These are phyloP conservation scores for Ophonus ardosiacus DNA, from an alignment of 2,888 invertebrate species.

Conservation along the genomic window DNA sequence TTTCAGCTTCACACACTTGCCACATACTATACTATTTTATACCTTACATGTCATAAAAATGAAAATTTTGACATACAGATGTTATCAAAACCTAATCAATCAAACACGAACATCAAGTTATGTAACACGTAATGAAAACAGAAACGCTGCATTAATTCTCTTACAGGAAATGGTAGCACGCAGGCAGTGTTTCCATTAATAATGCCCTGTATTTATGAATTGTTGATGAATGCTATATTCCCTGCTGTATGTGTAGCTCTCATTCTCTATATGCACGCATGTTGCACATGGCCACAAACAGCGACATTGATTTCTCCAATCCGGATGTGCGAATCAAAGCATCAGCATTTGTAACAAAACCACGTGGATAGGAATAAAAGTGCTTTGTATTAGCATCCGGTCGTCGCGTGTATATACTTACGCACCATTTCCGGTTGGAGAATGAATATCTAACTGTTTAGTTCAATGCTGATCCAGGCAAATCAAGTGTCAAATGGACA, in stretches of 20 bases:
- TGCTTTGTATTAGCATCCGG: conserved; percentile 61
- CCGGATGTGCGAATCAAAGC: conserved; percentile 54
- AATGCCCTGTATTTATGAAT: conserved; percentile 32
- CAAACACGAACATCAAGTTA: conserved; percentile 41
- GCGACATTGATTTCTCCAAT: conserved; percentile 46
- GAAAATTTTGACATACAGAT: background rate
- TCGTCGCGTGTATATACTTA: conserved; percentile 52
- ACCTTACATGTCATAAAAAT: too few relatives aligned
- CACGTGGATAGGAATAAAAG: conserved; percentile 50
- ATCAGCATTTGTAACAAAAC: conserved; percentile 59
- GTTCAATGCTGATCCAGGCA: conserved; percentile 25
- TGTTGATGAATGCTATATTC: conserved; percentile 7
- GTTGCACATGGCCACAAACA: background rate
- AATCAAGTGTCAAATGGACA: conserved; percentile 17
- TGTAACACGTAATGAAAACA: conserved; percentile 46
- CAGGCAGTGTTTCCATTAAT: conserved; percentile 25
- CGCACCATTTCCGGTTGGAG: conserved; percentile 54
- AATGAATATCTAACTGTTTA: background rate
- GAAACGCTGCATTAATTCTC: conserved; percentile 14
- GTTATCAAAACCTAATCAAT: conserved; percentile 25
- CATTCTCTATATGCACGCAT: background rate
- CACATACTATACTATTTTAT: too few relatives aligned
- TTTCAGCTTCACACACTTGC: too few relatives aligned
- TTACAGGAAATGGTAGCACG: conserved; percentile 4
- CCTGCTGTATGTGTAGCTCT: background rate